phyloP scores from a whole-genome alignment of 2,888 invertebrate species.

The Yponomeuta malinellus region DNA sequence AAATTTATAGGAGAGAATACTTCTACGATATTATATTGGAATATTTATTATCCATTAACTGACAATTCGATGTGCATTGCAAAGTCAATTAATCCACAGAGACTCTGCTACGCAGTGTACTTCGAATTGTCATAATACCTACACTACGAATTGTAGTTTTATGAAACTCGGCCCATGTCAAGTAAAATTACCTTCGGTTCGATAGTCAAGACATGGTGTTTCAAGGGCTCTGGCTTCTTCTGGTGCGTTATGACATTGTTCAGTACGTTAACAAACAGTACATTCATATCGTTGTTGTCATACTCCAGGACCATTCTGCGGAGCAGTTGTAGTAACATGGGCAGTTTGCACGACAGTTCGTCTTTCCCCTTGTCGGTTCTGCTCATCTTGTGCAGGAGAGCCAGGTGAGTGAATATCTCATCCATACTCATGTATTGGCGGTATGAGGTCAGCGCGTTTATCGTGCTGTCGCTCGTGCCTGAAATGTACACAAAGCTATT shows the following conservation, averaged over 20 bases:
- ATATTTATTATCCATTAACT: no score
- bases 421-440: constrained; percentile 51
- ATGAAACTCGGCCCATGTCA: no score
- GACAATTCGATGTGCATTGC: no score
- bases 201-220: no score
- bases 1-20: no score
- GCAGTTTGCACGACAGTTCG: constrained; percentile 38
- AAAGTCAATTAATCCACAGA: no score
- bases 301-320: constrained; percentile 48
- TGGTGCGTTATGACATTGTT: constrained; percentile 46
- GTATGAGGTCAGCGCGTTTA: constrained; percentile 39
- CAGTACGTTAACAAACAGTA: constrained; percentile 47
- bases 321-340: constrained; percentile 41
- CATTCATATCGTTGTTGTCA: constrained; percentile 57
- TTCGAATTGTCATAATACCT: no score
- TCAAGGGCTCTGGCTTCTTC: constrained; percentile 22
- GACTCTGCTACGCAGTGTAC: no score
- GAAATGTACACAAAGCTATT: constrained; percentile 25
- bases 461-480: constrained; percentile 45
- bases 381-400: constrained; percentile 44
- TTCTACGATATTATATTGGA: no score
- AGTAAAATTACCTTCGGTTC: no score
- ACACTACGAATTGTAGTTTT: no score
- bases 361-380: constrained; percentile 34
- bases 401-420: constrained; percentile 50